A percentile compares a stretch with the other conserved stretches of the same genome.
phyloP scores from a whole-genome alignment of 2,888 invertebrate genomes.

The Trilocha varians region DNA sequence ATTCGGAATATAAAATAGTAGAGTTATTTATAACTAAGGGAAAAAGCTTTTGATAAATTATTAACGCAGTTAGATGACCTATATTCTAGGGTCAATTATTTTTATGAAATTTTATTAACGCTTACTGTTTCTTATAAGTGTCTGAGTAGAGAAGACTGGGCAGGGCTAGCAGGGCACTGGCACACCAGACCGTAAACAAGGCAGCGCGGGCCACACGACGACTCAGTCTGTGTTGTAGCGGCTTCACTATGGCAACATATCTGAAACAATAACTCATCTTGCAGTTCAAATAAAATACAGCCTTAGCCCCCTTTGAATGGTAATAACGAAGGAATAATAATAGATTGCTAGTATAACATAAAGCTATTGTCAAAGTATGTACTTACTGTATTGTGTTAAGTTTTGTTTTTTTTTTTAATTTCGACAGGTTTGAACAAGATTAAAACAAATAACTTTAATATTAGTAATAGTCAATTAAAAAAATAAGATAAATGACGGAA shows the following conservation, averaged over 20 bases:
- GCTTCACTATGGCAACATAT: conserved; percentile 92
- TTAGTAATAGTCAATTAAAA: neutral
- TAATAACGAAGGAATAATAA: no score
- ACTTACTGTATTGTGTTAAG: no score
- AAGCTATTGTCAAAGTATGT: no score
- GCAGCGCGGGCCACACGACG: conserved; percentile 81
- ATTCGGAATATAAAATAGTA: no score
- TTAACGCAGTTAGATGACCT: no score
- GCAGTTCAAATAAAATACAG: neutral
- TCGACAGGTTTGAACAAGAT: no score
- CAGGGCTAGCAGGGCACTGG: conserved; percentile 81
- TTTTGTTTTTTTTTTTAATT: no score
- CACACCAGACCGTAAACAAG: conserved; percentile 84
- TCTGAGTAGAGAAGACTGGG: conserved; percentile 87
- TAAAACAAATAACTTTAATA: no score
- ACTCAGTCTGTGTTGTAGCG: conserved; percentile 87
- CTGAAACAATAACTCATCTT: conserved; percentile 54
- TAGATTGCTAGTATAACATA: no score
- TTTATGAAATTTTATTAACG: conserved; percentile 7
- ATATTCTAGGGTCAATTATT: neutral
- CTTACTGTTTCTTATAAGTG: conserved; percentile 82
- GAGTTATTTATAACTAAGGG: no score
- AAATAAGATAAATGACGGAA: neutral
- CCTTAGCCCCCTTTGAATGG: no score
- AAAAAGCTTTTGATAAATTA: no score